Conservation (phyloP, 2,888 invertebrate genomes). For the Beris chalybata region DNA sequence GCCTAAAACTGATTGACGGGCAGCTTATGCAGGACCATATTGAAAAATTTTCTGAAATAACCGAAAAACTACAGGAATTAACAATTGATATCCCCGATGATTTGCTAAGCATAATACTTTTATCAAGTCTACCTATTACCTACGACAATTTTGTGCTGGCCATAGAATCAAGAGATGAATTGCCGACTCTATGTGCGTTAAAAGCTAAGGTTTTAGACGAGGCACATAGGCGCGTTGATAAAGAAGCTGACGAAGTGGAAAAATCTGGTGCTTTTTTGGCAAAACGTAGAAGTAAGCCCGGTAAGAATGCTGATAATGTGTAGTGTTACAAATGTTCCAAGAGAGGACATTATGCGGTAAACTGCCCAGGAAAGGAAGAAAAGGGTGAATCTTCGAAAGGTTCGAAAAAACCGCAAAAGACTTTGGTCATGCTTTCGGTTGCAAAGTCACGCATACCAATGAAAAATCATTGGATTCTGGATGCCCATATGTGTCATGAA, state of each 20-base stretch:
- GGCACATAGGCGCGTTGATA: background rate
- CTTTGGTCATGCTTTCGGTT: no score
- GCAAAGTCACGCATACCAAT: no score
- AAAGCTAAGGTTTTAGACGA: constrained; percentile 23
- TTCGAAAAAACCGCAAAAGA: no score
- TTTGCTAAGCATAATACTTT: constrained; percentile 37
- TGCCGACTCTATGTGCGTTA: constrained; percentile 25
- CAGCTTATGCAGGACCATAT: constrained; percentile 34
- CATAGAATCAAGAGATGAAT: constrained; percentile 38
- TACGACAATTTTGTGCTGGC: constrained; percentile 40
- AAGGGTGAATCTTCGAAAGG: no score
- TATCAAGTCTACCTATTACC: constrained; percentile 37
- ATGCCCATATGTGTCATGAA: background rate
- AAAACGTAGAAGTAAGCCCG: no score
- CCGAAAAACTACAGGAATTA: constrained; percentile 36
- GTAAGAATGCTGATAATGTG: no score
- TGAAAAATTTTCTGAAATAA: constrained; percentile 33
- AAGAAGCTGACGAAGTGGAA: background rate
- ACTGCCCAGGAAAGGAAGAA: no score
- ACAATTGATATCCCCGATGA: constrained; percentile 31
- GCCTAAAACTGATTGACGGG: constrained; percentile 29
- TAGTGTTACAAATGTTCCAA: no score
- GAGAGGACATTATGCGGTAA: no score
- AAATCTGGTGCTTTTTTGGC: background rate
- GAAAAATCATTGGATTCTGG: background rate